Percentiles rank a stretch among this genome's conserved stretches.
Evolutionary conservation across 2,888 invertebrate genomes (phyloP).

Genomic region (Portevinia maculata): DNA sequence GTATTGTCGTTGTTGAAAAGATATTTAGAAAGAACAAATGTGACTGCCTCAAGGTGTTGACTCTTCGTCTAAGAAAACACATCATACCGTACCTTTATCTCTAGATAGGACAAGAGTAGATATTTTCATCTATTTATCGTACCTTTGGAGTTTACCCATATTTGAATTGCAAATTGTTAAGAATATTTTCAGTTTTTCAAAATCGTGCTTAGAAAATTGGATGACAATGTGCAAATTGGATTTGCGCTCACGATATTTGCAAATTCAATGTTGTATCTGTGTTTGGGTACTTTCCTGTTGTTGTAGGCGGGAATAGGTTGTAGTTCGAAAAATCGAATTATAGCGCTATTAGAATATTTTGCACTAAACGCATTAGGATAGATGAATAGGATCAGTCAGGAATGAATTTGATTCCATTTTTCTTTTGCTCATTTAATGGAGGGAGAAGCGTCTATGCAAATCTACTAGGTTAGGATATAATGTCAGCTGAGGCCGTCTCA

Average conservation of each 20-base stretch:
- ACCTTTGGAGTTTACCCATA: conserved; percentile 12
- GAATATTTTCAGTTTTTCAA: conserved; percentile 54
- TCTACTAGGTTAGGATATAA: no score
- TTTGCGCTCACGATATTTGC: conserved; percentile 53
- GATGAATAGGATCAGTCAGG: no score
- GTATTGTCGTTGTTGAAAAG: neutral
- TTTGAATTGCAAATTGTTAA: conserved; percentile 51
- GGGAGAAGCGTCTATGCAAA: no score
- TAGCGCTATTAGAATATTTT: no score
- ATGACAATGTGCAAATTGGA: conserved; percentile 60
- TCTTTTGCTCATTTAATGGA: no score
- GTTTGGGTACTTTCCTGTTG: no score
- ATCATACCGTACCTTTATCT: neutral
- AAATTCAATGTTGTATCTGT: neutral
- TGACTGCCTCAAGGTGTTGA: conserved; percentile 44
- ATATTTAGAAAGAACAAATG: conserved; percentile 9
- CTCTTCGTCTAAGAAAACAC: conserved; percentile 17
- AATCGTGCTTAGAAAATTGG: conserved; percentile 63
- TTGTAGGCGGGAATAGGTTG: no score
- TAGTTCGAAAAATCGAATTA: no score
- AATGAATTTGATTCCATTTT: no score
- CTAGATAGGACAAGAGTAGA: neutral
- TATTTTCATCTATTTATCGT: conserved; percentile 12
- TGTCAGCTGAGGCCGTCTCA: no score
- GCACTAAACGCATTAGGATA: no score